These are phyloP conservation scores for Spea bombifrons DNA, from an alignment of 2,113 vertebrate genomes.

Conservation along the genomic window DNA sequence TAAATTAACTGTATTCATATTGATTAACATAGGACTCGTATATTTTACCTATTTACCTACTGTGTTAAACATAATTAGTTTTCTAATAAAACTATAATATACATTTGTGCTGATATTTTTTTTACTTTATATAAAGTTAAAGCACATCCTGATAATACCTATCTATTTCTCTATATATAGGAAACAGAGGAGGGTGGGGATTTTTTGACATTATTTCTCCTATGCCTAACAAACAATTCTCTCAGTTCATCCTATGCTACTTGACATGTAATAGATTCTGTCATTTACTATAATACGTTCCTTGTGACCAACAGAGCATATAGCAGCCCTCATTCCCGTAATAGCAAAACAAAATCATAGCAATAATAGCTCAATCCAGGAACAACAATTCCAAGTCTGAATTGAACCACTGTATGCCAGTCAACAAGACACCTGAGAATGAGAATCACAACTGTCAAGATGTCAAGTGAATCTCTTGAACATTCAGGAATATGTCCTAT, in stretches of 20 bases:
- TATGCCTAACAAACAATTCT: constrained; percentile 41
- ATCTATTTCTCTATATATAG: not conserved
- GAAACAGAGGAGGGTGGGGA: not conserved
- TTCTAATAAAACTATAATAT: no score
- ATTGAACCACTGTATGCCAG: constrained; percentile 37
- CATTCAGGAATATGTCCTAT: constrained; percentile 16
- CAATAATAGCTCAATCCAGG: constrained; percentile 46
- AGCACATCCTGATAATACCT: no score
- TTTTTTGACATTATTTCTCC: constrained; percentile 20
- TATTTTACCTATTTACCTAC: no score
- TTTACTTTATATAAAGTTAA: no score
- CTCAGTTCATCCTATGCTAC: constrained; percentile 32
- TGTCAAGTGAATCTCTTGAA: constrained; percentile 22
- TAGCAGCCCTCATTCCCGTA: constrained; percentile 41
- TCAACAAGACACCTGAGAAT: constrained; percentile 42
- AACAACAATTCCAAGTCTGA: constrained; percentile 39
- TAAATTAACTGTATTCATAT: no score
- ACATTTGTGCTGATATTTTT: no score
- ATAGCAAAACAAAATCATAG: constrained; percentile 44
- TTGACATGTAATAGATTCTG: constrained; percentile 49
- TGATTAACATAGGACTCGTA: no score
- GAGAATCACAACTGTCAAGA: constrained; percentile 32
- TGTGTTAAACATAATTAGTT: no score
- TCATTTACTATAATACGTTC: constrained; percentile 46
- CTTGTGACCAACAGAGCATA: constrained; percentile 45